Evolutionary conservation across 2,888 invertebrate genomes (phyloP).

Genomic region (Tillus elongatus): DNA sequence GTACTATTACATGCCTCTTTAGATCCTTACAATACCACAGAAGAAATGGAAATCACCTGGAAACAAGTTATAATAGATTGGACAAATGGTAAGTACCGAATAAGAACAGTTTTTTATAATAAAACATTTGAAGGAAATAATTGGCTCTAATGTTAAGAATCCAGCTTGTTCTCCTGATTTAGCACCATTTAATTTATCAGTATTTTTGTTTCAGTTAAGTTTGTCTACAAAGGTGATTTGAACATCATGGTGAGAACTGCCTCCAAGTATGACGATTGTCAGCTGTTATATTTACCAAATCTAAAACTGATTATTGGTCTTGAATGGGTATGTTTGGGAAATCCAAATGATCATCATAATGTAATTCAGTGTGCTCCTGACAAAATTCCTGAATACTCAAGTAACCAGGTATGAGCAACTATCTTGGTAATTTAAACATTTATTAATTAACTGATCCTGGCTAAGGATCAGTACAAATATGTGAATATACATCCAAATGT

Average conservation of each 20-base stretch:
- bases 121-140: no score
- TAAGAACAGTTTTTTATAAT: no score
- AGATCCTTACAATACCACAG: slow-evolving; percentile 97
- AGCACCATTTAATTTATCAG: neutral
- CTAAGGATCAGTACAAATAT: no score
- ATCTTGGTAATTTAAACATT: no score
- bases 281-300: slow-evolving; percentile 83
- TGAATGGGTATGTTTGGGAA: slow-evolving; percentile 85
- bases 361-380: slow-evolving; percentile 95
- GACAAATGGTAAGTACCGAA: slow-evolving; percentile 65
- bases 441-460: no score
- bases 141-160: no score
- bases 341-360: slow-evolving; percentile 92
- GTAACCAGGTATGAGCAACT: slow-evolving; percentile 69
- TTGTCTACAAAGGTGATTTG: slow-evolving; percentile 85
- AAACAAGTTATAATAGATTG: slow-evolving; percentile 87
- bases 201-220: slow-evolving; percentile 57
- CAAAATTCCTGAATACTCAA: slow-evolving; percentile 91
- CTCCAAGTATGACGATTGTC: slow-evolving; percentile 97
- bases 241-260: slow-evolving; percentile 94
- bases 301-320: slow-evolving; percentile 75
- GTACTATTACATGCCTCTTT: slow-evolving; percentile 90
- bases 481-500: no score
- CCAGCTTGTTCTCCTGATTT: no score
- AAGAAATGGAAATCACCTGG: slow-evolving; percentile 98